Evolutionary conservation across 2,888 invertebrate species (phyloP).

Genomic region (Eilema caniola): DNA sequence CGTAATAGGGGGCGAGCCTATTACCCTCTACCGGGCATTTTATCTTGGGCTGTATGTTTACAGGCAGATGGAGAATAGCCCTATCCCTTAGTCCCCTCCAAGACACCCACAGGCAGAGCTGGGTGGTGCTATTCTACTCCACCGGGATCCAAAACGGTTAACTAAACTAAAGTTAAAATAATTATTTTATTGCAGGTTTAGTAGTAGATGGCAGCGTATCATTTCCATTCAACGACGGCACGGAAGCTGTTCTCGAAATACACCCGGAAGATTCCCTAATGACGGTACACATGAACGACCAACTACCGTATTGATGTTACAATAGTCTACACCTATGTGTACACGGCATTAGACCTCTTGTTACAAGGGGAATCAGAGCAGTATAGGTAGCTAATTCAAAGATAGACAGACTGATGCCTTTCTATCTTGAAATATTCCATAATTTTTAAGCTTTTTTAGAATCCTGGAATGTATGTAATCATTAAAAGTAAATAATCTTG

Average conservation of each 20-base stretch:
- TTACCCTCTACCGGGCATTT: too few species aligned
- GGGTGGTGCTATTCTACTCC: too few species aligned
- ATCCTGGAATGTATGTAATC: not conserved
- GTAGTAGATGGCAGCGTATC: conserved; percentile 98
- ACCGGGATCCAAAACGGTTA: too few species aligned
- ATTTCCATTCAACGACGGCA: conserved; percentile 97
- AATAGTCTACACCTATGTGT: not conserved
- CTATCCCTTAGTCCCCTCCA: too few species aligned
- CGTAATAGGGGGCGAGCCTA: too few species aligned
- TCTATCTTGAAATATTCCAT: not conserved
- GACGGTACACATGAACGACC: conserved; percentile 87
- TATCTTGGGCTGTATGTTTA: too few species aligned
- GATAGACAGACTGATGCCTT: not conserved
- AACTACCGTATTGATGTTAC: conserved; percentile 60
- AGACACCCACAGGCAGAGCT: too few species aligned
- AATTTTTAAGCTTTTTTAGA: not conserved
- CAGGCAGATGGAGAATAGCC: too few species aligned
- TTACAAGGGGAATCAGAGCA: not conserved
- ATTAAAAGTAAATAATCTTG: not conserved
- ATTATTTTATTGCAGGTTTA: conserved; percentile 87
- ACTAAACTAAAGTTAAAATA: too few species aligned
- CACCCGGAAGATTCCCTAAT: conserved; percentile 95
- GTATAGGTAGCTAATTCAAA: not conserved
- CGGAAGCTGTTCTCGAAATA: conserved; percentile 93
- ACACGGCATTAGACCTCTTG: not conserved